These are phyloP conservation scores for Pogonomyrmex californicus DNA, from an alignment of 1,140 invertebrate genomes.

Conservation along the genomic window DNA sequence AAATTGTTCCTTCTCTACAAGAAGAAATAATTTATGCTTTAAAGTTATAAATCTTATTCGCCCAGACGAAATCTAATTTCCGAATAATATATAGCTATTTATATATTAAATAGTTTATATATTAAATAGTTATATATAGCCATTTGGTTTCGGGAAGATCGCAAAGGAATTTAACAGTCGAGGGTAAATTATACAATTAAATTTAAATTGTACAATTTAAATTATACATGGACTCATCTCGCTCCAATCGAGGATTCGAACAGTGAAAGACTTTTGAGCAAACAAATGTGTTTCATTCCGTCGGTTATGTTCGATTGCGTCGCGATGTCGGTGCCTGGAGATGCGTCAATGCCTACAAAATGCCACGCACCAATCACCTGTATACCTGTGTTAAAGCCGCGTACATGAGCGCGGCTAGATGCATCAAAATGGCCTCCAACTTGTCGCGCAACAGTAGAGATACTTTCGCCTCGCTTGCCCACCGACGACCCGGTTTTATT, in stretches of 20 bases:
- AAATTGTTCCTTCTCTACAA: no score
- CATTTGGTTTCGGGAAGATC: not conserved
- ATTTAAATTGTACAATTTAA: not conserved
- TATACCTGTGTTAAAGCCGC: constrained; percentile 36
- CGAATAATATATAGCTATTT: not conserved
- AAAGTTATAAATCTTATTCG: not conserved
- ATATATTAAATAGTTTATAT: no score
- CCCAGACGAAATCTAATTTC: not conserved
- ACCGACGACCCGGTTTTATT: constrained; percentile 50
- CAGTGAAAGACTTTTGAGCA: not conserved
- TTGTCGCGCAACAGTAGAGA: constrained; percentile 43
- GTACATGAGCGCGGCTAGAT: not conserved
- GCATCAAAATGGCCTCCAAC: constrained; percentile 46
- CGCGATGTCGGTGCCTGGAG: not conserved
- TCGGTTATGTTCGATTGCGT: not conserved
- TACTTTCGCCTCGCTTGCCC: constrained; percentile 39
- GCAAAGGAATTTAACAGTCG: not conserved
- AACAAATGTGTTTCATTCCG: not conserved
- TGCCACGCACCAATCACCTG: constrained; percentile 32
- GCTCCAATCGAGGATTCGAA: not conserved
- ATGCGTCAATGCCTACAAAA: not conserved
- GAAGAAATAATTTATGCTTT: not conserved
- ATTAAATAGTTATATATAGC: not conserved
- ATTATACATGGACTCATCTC: not conserved
- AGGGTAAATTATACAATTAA: no score